Evolutionary conservation across 2,888 invertebrate species (phyloP), one percentile per base, ranked within the genome.

Genomic region (Diloba caeruleocephala): DNA sequence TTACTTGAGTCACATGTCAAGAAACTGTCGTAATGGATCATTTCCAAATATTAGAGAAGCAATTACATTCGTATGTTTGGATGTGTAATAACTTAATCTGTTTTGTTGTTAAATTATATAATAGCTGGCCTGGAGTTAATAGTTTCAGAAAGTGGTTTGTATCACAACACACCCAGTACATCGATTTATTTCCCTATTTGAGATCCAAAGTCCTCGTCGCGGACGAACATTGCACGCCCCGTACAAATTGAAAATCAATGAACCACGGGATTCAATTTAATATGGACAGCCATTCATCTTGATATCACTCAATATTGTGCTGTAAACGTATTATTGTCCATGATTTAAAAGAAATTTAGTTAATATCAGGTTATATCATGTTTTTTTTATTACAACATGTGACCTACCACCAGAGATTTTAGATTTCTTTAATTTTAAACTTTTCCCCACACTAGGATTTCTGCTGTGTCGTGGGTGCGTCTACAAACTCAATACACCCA

Each of bases 201-300:
- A 78, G 76, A 63, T 73, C 68, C 59, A 70, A 71, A 73, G 79
- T 74, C 76, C 80, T 76, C 73, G 21, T 7, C 6, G n/a, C 63
- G 69, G 63, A 57, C 64, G 67, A 70, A 72, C 69, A 71, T 75
- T 78, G 82, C 79, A 79, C 79, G 83, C 77, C 77, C 78, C 78
- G 81, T 85, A 83, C 87, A 89, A 90, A 91, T 90, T 89, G 90
- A 91, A 92, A 92, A 90, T 89, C 90, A 91, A 90, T 90, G 88
- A 89, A 88, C 87, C 86, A 74, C 78, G 81, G 82, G 81, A 87
- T 85, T 83, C 85, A 85, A 87, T 89, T 88, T 87, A 82, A 87
- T 89, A 87, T 86, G 82, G 87, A 88, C 85, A 84, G 80, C 87
- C 82, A 87, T 89, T 88, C 85, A 80, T 85, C 82, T 88, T 84